Evolutionary conservation across 2,888 invertebrate genomes (phyloP), one percentile per base, ranked within the genome.

Genomic region (Conistra vaccinii): DNA sequence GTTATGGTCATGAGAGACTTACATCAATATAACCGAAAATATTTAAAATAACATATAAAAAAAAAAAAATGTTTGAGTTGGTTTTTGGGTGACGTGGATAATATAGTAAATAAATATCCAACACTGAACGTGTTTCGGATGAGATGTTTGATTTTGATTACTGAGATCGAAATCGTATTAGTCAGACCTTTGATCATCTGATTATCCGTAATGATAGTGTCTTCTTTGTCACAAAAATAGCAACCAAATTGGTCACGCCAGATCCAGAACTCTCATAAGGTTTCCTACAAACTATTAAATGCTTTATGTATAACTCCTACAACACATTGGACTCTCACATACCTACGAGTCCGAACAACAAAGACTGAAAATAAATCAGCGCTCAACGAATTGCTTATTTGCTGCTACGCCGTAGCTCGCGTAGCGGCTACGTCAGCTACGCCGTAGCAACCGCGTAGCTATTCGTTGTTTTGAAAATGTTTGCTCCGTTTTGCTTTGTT

Each of bases 391-490:
- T 76, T 67, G 58, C 73, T 69, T 58, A 58, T 42, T 74, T 67
- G 62, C 55, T 55, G 39, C 76, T 81, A 80, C 82, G 82, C 12
- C 58, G 77, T 81, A 78, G 80, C 73, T 32, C 20, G 17, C 23
- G 55, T 62, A 73, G 71, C 57, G 10, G 55, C 65, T 63, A 73
- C 29, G 63, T 48, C 58, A 55, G 73, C 80, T 78, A 75, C 79
- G 61, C 17, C 79, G 69, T 75, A 80, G 79, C 57, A 69, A 32
- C 14, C 29, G 29, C 77, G 68, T 77, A 61, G 68, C 26, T 4
- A 9, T 55, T 35, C 26, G 53, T 61, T 55, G 48, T 26, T 69
- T 57, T 23, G 39, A 51, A 61, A 58, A 71, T 57, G 60, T 35
- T 78, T 45, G 26, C 7, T 63, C 14, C 2, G 12, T 71, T 63